Conservation (phyloP, 2,888 invertebrate genomes). For the Parthenolecanium corni region DNA sequence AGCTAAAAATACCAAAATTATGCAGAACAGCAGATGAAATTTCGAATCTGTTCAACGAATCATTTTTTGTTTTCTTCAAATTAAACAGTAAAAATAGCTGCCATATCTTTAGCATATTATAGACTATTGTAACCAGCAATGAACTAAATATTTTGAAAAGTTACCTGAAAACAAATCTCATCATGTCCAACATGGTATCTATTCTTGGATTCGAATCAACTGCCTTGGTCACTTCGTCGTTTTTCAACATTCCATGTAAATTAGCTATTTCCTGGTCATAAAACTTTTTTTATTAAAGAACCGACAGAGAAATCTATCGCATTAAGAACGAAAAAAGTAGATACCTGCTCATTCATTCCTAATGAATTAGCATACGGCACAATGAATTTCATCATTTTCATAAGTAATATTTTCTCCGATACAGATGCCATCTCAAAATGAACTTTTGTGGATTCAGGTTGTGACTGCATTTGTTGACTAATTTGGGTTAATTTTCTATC, state of each 20-base stretch:
- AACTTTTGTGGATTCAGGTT: slow-evolving; percentile 49
- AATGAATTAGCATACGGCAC: slow-evolving; percentile 66
- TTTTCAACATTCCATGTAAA: slow-evolving; percentile 54
- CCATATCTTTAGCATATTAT: too few relatives aligned
- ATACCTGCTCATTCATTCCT: slow-evolving; percentile 72
- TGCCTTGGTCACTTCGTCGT: slow-evolving; percentile 59
- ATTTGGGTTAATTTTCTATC: slow-evolving; percentile 43
- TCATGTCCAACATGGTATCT: slow-evolving; percentile 67
- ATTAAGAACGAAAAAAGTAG: neutral
- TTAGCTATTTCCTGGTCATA: slow-evolving; percentile 54
- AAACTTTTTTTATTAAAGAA: slow-evolving; percentile 15
- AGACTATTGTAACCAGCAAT: too few relatives aligned
- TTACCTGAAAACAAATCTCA: slow-evolving; percentile 53
- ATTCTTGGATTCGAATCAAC: slow-evolving; percentile 69
- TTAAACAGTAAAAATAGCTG: too few relatives aligned
- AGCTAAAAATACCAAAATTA: too few relatives aligned
- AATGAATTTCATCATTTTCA: slow-evolving; percentile 53
- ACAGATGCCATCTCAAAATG: slow-evolving; percentile 85
- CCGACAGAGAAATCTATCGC: neutral
- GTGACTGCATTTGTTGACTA: slow-evolving; percentile 51
- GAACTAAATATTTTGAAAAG: too few relatives aligned
- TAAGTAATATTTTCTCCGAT: slow-evolving; percentile 56
- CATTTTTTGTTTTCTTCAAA: too few relatives aligned
- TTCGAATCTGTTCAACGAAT: too few relatives aligned
- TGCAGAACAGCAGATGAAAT: too few relatives aligned